phyloP scores from a whole-genome alignment of 2,888 invertebrate genomes.

The Drosophila greeni region DNA sequence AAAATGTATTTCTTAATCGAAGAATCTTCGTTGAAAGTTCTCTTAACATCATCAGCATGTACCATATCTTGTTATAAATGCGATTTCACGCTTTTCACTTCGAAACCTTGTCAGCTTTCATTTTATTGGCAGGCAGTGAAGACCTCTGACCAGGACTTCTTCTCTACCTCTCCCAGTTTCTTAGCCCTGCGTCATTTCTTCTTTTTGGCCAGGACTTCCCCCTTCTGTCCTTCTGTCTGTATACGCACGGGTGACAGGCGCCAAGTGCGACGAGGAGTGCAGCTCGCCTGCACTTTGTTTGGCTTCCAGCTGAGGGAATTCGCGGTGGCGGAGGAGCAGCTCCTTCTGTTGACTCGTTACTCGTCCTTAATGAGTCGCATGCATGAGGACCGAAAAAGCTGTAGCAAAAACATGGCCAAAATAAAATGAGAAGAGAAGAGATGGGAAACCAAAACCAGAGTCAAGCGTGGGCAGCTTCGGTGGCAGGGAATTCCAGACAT shows the following conservation, averaged over 20 bases:
- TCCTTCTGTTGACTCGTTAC: slow-evolving; percentile 29
- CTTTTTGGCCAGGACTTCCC: too few species aligned
- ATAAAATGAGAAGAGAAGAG: neutral
- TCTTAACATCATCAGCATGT: too few species aligned
- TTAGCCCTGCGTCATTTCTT: slow-evolving; percentile 47
- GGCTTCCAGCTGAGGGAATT: slow-evolving; percentile 19
- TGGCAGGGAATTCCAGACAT: slow-evolving; percentile 55
- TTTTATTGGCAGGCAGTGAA: neutral
- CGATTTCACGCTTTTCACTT: slow-evolving; percentile 2
- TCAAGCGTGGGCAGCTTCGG: slow-evolving; percentile 25
- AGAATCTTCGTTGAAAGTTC: too few species aligned
- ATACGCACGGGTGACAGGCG: slow-evolving; percentile 28
- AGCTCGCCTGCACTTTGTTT: slow-evolving; percentile 23
- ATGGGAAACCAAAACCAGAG: neutral
- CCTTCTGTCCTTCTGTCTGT: slow-evolving; percentile 55
- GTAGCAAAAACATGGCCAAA: slow-evolving; percentile 13
- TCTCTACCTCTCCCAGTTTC: slow-evolving; percentile 3
- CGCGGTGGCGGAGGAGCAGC: neutral
- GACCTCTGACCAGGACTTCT: neutral
- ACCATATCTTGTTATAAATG: too few species aligned
- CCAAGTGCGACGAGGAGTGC: too few species aligned
- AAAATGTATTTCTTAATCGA: too few species aligned
- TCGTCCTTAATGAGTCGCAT: slow-evolving; percentile 60
- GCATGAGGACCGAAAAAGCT: slow-evolving; percentile 19
- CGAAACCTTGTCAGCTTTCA: slow-evolving; percentile 10